Evolutionary conservation across 2,797 vertebrate species (phyloP).

Genomic region (Bovichtus diacanthus): DNA sequence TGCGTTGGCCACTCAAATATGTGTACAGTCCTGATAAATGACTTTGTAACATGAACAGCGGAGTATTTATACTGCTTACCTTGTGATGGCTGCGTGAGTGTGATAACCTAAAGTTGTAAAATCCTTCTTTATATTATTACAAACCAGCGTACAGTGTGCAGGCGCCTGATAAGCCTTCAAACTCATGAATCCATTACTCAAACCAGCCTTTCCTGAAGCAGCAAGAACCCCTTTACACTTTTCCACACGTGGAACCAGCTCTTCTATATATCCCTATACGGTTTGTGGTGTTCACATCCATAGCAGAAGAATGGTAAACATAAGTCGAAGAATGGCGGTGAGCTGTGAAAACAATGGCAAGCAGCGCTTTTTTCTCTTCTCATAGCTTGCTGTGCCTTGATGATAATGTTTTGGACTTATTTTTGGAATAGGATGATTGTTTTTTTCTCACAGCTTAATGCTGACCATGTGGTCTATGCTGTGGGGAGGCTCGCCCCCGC

Average conservation of each 20-base stretch:
- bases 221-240: background rate
- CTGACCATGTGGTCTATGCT: slow-evolving; percentile 1
- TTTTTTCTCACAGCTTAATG: slow-evolving; percentile 21
- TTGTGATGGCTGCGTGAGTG: background rate
- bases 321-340: background rate
- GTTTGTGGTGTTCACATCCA: background rate
- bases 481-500: background rate
- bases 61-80: background rate
- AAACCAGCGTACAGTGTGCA: background rate
- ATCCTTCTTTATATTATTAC: background rate
- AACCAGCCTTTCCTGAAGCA: background rate
- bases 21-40: background rate
- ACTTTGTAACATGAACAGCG: background rate
- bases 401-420: slow-evolving; percentile 1
- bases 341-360: background rate
- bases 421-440: background rate
- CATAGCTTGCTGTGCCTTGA: background rate
- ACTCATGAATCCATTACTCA: background rate
- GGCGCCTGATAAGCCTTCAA: background rate
- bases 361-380: background rate
- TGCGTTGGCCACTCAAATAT: background rate
- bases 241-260: background rate
- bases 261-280: background rate
- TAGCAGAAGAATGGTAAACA: background rate
- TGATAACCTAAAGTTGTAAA: background rate